phyloP scores from a whole-genome alignment of 2,797 vertebrate genomes.

The Paedocypris micromegethes region DNA sequence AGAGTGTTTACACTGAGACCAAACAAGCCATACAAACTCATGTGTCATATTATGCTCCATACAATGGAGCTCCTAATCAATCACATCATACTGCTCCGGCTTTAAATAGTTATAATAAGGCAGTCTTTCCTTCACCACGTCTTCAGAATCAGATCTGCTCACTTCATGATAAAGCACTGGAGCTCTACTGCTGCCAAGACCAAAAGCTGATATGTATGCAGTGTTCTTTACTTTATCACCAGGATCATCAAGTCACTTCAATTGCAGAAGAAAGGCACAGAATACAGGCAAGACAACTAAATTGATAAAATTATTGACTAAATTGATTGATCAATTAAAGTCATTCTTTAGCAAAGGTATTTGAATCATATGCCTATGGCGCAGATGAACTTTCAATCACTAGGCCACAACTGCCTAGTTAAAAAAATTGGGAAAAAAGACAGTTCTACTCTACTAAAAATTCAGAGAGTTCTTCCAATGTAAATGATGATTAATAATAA shows the following conservation, averaged over 20 bases:
- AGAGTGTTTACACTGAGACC: slow-evolving; percentile 49
- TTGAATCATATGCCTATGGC: no score
- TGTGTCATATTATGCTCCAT: slow-evolving; percentile 74
- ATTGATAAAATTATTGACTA: neutral
- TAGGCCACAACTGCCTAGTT: no score
- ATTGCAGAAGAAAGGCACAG: neutral
- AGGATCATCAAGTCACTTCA: slow-evolving; percentile 3
- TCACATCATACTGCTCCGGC: slow-evolving; percentile 18
- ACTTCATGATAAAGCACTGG: slow-evolving; percentile 72
- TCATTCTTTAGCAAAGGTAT: no score
- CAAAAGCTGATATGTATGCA: slow-evolving; percentile 66
- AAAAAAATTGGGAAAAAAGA: no score
- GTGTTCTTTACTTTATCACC: slow-evolving; percentile 20
- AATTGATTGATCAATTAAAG: no score
- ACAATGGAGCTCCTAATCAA: slow-evolving; percentile 63
- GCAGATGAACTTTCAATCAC: no score
- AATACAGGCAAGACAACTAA: neutral
- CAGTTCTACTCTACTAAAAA: no score
- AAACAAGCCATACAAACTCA: slow-evolving; percentile 76
- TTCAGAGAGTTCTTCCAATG: no score
- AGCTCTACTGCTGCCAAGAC: slow-evolving; percentile 76
- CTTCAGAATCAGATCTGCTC: slow-evolving; percentile 73
- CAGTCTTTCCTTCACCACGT: slow-evolving; percentile 72
- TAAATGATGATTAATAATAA: no score
- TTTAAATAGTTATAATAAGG: slow-evolving; percentile 68